Evolutionary conservation across 2,888 invertebrate species (phyloP).

Genomic region (Xylota sylvarum): DNA sequence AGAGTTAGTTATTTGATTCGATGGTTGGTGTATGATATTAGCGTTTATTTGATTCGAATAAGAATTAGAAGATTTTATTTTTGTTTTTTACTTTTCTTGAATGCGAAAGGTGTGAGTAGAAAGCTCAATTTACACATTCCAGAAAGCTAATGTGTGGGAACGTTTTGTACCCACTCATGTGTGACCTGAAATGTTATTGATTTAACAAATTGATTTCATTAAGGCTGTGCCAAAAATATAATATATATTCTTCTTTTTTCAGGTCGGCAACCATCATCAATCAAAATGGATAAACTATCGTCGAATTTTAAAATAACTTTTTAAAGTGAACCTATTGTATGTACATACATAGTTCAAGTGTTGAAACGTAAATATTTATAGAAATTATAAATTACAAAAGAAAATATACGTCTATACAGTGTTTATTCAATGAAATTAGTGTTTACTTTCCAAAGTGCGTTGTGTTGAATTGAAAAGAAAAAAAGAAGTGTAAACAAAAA

Average conservation of each 20-base stretch:
- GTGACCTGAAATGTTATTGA: conserved; percentile 22
- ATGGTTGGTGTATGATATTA: conserved; percentile 42
- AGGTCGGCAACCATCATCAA: not conserved
- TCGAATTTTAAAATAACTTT: conserved; percentile 29
- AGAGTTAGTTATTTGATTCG: conserved; percentile 8
- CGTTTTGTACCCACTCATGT: conserved; percentile 41
- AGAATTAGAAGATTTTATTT: conserved; percentile 53
- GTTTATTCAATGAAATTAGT: not conserved
- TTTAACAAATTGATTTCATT: too few relatives aligned
- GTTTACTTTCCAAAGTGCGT: conserved; percentile 34
- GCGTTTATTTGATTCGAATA: conserved; percentile 49
- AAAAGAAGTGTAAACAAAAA: conserved; percentile 6
- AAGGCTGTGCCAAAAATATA: too few relatives aligned
- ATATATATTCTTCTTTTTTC: conserved; percentile 5
- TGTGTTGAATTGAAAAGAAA: conserved; percentile 7
- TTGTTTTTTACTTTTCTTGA: not conserved
- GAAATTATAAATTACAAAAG: conserved; percentile 17
- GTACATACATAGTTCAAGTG: conserved; percentile 6
- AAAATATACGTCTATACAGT: not conserved
- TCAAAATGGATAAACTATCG: conserved; percentile 39
- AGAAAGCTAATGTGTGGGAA: conserved; percentile 38
- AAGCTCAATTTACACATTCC: conserved; percentile 65
- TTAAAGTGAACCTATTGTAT: not conserved
- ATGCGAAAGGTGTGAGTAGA: conserved; percentile 51
- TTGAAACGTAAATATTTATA: not conserved